Evolutionary conservation across 2,888 invertebrate species (phyloP), one percentile per base, ranked within the genome.

Genomic region (Apamea sordens): DNA sequence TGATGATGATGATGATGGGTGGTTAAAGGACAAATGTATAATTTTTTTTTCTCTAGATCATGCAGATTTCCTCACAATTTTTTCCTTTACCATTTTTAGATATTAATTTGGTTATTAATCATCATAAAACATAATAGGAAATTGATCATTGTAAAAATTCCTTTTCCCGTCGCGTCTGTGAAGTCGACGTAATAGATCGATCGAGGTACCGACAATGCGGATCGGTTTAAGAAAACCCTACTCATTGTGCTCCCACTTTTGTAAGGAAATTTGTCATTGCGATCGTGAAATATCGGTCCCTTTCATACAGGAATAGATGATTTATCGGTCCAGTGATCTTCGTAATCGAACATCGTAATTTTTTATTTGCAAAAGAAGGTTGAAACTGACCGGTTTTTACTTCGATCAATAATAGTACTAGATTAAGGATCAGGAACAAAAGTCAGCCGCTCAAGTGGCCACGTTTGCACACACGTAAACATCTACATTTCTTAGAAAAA

Each of bases 241-340:
- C 71, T 69, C 76, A 85, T 87, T 86, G 80, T 86, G 68, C 41
- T 41, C 36, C 67, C 28, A 61, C 41, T 79, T 70, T 86, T 84
- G 79, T 74, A 73, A 32, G 76, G 76, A 86, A 85, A 88, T 82
- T 84, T 85, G 84, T 83, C 87, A 82, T 85, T 82, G 83, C 77
- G 74, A 73, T 85, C 79, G 75, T 61, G 67, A 80, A 82, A 85
- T 82, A 80, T 78, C 63, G 76, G 73, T 64, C 63, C 70, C 74
- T 82, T 89, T 84, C 71, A 82, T 85, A 71, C 56, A 77, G 76
- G 76, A 78, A 81, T 73, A 83, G 71, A 85, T 84, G 70, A 87
- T 80, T 81, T 83, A 77, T 71, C 82, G 82, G 78, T 67, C 72
- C 77, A 85, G 1, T 84, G 86, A 84, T 80, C 81, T 85, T 78